Evolutionary conservation across 2,797 vertebrate genomes (phyloP), one percentile per base, ranked within the genome.

Genomic region (Coregonus suidteri): DNA sequence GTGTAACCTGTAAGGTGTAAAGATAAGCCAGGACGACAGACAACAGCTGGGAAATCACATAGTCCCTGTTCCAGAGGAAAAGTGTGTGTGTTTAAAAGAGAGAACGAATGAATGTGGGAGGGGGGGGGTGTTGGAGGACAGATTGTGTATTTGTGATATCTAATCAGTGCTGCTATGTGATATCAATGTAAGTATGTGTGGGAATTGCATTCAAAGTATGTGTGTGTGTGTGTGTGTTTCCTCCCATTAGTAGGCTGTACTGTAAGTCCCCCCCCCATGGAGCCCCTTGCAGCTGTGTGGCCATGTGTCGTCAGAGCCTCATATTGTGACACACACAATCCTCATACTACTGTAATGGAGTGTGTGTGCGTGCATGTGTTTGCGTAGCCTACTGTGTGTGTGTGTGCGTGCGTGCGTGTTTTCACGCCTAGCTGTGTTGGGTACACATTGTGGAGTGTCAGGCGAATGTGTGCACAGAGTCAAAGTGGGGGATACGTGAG

Each of bases 21-120:
- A 53, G 31, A 53, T 15, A 53, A 53, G 52, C 51, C 83, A 80
- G 88, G 91, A 92, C 85, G 81, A 76, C 78, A 77, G 73, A 81
- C 82, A 87, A 86, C 91, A 91, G 88, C 91, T 91, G 90, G 78
- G 75, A 83, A 79, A 80, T 76, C 85, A 83, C 80, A 75, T 75
- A 79, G 70, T 72, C 75, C 52, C 35, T 52, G 76, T 73, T 81
- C 74, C 51, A 41, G 4, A 31, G 71, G 34, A 16, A 41, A 64
- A 13, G 52, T 75, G 73, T 1, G 20, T 73, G 75, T 78, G 59
- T 82, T 74, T 31, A 51, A 73, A 70, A 30, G 65, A 34, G 41
- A 54, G 65, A 54, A 25, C 14, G 9, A 11, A 52, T 14, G 2
- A 34, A 34, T 34, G 31, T 25, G 25, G 25, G 25, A 25, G 25